Percentiles rank a stretch among this genome's conserved stretches.
phyloP scores from a whole-genome alignment of 1,140 invertebrate genomes.

The Daktulosphaira vitifoliae region DNA sequence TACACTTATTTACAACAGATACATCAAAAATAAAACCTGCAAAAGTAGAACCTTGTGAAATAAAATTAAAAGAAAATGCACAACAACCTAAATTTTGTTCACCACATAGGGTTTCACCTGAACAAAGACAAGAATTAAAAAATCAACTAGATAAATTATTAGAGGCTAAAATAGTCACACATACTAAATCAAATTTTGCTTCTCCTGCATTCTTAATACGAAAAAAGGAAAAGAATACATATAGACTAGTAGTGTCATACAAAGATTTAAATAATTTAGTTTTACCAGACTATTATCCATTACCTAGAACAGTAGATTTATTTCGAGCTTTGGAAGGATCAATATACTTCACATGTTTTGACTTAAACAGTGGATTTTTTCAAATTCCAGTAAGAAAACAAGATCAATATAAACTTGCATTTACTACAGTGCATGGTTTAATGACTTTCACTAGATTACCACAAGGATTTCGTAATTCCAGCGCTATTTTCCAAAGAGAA shows the following conservation, averaged over 20 bases:
- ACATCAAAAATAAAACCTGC: neutral
- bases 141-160: neutral
- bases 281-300: neutral
- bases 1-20: neutral
- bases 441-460: neutral
- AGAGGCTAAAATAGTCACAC: neutral
- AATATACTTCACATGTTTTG: neutral
- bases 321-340: no score
- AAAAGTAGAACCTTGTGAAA: no score
- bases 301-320: neutral
- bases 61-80: neutral
- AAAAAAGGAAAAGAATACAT: neutral
- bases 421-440: neutral
- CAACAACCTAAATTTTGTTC: neutral
- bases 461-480: no score
- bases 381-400: neutral
- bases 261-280: neutral
- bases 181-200: conserved; percentile 9
- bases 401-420: neutral
- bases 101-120: no score
- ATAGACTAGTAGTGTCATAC: neutral
- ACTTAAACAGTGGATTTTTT: no score
- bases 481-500: no score
- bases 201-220: neutral
- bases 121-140: no score